phyloP scores from a whole-genome alignment of 2,797 vertebrate species.

The Cyprinodon diabolis region DNA sequence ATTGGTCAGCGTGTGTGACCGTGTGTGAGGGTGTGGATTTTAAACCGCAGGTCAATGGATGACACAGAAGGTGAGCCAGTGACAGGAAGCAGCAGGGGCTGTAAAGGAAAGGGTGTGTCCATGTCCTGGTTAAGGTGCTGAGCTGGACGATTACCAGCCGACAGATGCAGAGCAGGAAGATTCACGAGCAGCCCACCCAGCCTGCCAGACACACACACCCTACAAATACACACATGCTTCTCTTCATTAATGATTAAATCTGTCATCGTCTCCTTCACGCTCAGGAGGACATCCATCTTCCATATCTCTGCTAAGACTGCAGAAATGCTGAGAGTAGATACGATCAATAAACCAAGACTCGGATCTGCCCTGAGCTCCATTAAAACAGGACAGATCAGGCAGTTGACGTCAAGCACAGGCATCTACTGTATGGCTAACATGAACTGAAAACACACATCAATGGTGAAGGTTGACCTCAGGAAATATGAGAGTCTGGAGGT shows the following conservation, averaged over 20 bases:
- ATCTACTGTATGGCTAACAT: constrained; percentile 17
- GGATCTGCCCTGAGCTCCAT: constrained; percentile 3
- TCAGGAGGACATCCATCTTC: constrained; percentile 40
- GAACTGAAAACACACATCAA: constrained; percentile 24
- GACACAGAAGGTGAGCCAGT: constrained; percentile 37
- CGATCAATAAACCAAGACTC: constrained; percentile 54
- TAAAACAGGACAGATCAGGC: constrained; percentile 13
- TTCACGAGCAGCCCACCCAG: constrained; percentile 41
- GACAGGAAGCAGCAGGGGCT: constrained; percentile 53
- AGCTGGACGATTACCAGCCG: constrained; percentile 14
- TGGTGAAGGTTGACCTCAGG: constrained; percentile 39
- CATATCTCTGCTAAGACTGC: constrained; percentile 45
- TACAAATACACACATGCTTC: background rate
- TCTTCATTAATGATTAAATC: constrained; percentile 59
- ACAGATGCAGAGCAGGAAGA: constrained; percentile 51
- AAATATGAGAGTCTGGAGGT: constrained; percentile 53
- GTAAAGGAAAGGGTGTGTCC: constrained; percentile 51
- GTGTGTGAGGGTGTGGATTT: constrained; percentile 17
- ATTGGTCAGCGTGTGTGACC: constrained; percentile 20
- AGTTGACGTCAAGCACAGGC: background rate
- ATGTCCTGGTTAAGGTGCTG: constrained; percentile 37
- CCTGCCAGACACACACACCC: constrained; percentile 6
- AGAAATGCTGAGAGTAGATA: constrained; percentile 38
- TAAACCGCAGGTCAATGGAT: constrained; percentile 47
- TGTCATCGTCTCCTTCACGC: constrained; percentile 26